A percentile compares a stretch with the other conserved stretches of the same genome.
These are phyloP conservation scores for Trachelus iudaicus DNA, from an alignment of 2,888 invertebrate genomes.

Conservation along the genomic window DNA sequence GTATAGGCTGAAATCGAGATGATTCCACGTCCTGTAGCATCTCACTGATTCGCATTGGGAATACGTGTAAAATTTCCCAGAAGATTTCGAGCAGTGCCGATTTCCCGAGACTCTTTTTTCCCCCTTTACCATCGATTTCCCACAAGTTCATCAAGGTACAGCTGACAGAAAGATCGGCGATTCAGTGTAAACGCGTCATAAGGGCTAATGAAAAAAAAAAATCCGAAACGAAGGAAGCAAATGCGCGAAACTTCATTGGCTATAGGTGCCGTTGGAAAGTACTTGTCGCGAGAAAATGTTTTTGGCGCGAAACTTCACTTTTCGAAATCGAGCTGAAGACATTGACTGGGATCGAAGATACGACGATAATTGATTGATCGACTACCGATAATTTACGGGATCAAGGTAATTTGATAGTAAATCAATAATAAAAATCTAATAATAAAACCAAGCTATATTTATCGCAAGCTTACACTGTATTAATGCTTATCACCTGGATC, in stretches of 20 bases:
- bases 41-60: not conserved
- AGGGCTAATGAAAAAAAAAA: not conserved
- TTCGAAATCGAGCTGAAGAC: not conserved
- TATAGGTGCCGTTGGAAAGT: conserved; percentile 35
- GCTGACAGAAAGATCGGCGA: not conserved
- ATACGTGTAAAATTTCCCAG: not conserved
- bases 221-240: not conserved
- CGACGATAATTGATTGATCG: not conserved
- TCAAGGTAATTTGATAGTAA: not conserved
- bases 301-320: conserved; percentile 26
- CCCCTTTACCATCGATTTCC: not conserved
- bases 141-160: not conserved
- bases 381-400: no score
- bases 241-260: not conserved
- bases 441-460: not conserved
- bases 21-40: not conserved
- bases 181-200: not conserved
- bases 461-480: not conserved
- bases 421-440: not conserved
- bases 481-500: not conserved
- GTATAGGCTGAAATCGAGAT: not conserved
- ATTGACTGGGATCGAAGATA: not conserved
- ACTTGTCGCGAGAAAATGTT: conserved; percentile 42
- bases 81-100: not conserved
- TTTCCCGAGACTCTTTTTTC: not conserved